Conservation (phyloP, 2,888 invertebrate genomes). For the Tiliacea aurago region DNA sequence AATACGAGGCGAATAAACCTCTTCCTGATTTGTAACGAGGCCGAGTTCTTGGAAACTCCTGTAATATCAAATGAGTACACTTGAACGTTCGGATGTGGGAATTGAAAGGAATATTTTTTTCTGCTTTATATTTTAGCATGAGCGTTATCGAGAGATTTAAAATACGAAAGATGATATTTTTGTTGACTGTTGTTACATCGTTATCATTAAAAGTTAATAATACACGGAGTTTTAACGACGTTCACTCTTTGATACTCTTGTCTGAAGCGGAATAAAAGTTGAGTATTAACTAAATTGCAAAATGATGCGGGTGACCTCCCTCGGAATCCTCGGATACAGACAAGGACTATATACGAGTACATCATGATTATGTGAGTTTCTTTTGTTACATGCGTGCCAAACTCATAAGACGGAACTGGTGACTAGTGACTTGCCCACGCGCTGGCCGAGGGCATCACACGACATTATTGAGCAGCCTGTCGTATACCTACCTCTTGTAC, state of each 20-base stretch:
- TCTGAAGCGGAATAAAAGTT: too few species aligned
- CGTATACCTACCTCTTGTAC: background rate
- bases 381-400: background rate
- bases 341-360: background rate
- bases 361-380: background rate
- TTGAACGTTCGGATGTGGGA: slow-evolving; percentile 17
- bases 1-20: slow-evolving; percentile 25
- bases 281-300: slow-evolving; percentile 12
- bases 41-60: slow-evolving; percentile 19
- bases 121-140: background rate
- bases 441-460: background rate
- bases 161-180: slow-evolving; percentile 23
- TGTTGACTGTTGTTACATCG: slow-evolving; percentile 12
- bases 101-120: slow-evolving; percentile 24
- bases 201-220: slow-evolving; percentile 42
- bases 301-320: background rate
- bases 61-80: slow-evolving; percentile 37
- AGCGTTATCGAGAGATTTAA: slow-evolving; percentile 5
- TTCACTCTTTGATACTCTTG: too few species aligned
- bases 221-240: slow-evolving; percentile 44
- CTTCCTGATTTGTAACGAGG: slow-evolving; percentile 23
- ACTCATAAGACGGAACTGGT: background rate
- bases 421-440: background rate
- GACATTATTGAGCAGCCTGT: background rate
- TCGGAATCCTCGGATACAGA: background rate